Evolutionary conservation across 2,888 invertebrate species (phyloP).

Genomic region (Epinotia demarniana): DNA sequence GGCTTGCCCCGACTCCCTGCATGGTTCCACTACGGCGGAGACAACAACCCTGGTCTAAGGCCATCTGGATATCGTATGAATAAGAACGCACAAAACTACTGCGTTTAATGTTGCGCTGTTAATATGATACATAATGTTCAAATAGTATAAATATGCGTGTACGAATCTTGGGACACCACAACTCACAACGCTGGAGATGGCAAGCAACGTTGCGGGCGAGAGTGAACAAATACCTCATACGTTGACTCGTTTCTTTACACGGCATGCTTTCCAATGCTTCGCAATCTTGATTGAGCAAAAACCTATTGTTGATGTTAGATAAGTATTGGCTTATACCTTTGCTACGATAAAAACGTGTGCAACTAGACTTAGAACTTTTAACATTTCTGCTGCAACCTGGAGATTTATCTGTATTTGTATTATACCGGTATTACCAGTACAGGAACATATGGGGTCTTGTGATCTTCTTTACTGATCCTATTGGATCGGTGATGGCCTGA

Average conservation of each 20-base stretch:
- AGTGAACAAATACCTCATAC: conserved; percentile 12
- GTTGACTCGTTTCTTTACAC: conserved; percentile 8
- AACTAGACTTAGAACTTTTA: not conserved
- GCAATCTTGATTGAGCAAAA: conserved; percentile 37
- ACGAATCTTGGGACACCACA: not conserved
- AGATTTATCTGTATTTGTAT: no score
- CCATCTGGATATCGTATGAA: no score
- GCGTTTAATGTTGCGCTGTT: not conserved
- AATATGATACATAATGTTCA: not conserved
- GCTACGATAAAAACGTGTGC: not conserved
- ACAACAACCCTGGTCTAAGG: no score
- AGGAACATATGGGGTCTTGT: no score
- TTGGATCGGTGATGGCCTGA: no score
- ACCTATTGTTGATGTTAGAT: conserved; percentile 13
- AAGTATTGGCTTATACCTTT: not conserved
- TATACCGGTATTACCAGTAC: no score
- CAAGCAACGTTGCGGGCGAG: conserved; percentile 4
- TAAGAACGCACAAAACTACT: no score
- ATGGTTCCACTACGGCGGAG: no score
- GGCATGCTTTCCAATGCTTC: conserved; percentile 33
- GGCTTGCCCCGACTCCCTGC: no score
- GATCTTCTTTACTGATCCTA: no score
- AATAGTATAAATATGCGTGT: not conserved
- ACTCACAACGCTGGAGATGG: conserved; percentile 10
- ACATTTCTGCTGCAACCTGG: no score